These are phyloP conservation scores for Lissonota sp. DNA, from an alignment of 2,888 invertebrate species.

Conservation along the genomic window DNA sequence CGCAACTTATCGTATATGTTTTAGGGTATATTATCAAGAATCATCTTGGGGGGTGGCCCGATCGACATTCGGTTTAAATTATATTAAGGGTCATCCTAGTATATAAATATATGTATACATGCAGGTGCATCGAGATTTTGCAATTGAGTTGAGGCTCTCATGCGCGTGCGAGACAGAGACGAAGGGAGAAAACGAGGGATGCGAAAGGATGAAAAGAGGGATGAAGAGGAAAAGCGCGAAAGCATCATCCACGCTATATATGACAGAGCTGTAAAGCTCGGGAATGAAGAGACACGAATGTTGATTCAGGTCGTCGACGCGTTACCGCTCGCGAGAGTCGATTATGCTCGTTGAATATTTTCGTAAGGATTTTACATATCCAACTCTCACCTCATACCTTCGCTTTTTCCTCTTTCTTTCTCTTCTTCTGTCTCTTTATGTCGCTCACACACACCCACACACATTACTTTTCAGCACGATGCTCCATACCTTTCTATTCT, in stretches of 20 bases:
- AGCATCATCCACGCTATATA: conserved; percentile 47
- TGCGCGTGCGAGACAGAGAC: conserved; percentile 19
- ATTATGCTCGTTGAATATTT: conserved; percentile 72
- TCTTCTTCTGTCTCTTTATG: conserved; percentile 20
- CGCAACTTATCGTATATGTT: no score
- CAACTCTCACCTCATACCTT: conserved; percentile 12
- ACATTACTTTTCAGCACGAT: conserved; percentile 31
- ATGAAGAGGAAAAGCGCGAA: conserved; percentile 32
- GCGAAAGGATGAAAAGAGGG: neutral
- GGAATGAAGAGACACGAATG: conserved; percentile 63
- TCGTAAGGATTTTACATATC: conserved; percentile 70
- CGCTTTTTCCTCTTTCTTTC: conserved; percentile 20
- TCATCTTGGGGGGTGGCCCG: no score
- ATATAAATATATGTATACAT: no score
- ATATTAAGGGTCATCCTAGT: no score
- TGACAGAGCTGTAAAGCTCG: neutral
- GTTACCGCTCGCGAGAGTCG: conserved; percentile 67
- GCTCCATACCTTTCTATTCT: conserved; percentile 27
- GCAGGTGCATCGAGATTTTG: no score
- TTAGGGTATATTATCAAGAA: no score
- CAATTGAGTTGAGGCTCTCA: conserved; percentile 9
- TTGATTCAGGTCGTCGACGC: conserved; percentile 70
- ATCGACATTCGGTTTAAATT: no score
- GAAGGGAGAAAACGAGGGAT: conserved; percentile 11
- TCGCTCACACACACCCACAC: conserved; percentile 11